A percentile compares a stretch with the other conserved stretches of the same genome.
Evolutionary conservation across 2,888 invertebrate species (phyloP).

Genomic region (Pelosia muscerda): DNA sequence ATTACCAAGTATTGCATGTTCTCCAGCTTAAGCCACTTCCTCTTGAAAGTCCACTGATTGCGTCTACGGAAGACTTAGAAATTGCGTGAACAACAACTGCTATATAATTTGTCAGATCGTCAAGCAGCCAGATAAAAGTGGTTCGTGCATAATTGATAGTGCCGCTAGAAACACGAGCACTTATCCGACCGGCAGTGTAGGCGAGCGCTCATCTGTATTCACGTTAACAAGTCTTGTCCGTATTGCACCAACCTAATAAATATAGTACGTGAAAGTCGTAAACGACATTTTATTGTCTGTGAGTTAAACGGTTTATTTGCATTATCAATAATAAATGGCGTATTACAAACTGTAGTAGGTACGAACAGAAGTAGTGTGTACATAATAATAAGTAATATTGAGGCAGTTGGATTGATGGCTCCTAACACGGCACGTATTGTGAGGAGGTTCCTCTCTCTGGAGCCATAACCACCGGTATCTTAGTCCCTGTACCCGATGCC

Average conservation of each 20-base stretch:
- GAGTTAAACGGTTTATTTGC: constrained; percentile 33
- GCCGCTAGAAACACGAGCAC: constrained; percentile 53
- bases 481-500: too few relatives aligned
- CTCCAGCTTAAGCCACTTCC: neutral
- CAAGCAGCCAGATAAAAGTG: constrained; percentile 65
- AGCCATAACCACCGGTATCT: too few relatives aligned
- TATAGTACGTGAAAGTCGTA: constrained; percentile 30
- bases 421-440: too few relatives aligned
- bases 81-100: constrained; percentile 60
- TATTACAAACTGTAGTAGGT: neutral
- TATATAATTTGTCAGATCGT: constrained; percentile 72
- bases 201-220: constrained; percentile 38
- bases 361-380: too few relatives aligned
- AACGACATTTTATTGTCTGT: constrained; percentile 32
- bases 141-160: constrained; percentile 70
- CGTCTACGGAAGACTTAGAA: constrained; percentile 54
- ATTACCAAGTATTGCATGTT: neutral
- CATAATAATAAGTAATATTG: too few relatives aligned
- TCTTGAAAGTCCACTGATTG: constrained; percentile 45
- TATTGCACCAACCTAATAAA: constrained; percentile 18
- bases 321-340: constrained; percentile 37
- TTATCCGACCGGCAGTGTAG: constrained; percentile 49
- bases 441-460: too few relatives aligned
- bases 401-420: too few relatives aligned
- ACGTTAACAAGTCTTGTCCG: constrained; percentile 23